Conservation (phyloP, 2,113 vertebrate species). For the Syngnathoides biaculeatus region DNA sequence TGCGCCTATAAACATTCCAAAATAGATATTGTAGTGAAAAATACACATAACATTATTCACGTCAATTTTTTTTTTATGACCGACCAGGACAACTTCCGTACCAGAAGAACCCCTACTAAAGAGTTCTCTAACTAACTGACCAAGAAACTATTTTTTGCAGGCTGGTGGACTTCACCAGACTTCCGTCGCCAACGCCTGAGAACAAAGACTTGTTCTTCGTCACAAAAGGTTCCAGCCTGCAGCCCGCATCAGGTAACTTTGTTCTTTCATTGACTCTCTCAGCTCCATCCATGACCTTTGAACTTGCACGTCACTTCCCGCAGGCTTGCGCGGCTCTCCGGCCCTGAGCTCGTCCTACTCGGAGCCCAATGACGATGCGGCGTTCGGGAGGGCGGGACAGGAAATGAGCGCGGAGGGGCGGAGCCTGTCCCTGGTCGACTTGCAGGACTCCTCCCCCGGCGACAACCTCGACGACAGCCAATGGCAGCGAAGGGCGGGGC, state of each 20-base stretch:
- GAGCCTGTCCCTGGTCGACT: conserved; percentile 94
- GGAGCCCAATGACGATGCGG: conserved; percentile 85
- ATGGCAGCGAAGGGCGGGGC: conserved; percentile 77
- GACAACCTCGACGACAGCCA: conserved; percentile 80
- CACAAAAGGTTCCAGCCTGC: conserved; percentile 90
- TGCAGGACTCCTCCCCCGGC: conserved; percentile 80
- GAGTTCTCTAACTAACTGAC: no score
- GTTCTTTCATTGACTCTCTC: neutral
- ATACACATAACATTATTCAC: no score
- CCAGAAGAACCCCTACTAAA: no score
- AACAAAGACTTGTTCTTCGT: conserved; percentile 99
- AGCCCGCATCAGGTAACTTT: conserved; percentile 73
- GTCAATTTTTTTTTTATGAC: no score
- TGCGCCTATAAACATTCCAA: no score
- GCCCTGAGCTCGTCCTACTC: conserved; percentile 96
- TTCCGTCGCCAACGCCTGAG: conserved; percentile 97
- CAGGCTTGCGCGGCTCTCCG: conserved; percentile 75
- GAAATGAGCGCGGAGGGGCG: conserved; percentile 89
- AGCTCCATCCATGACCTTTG: neutral
- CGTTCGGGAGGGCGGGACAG: conserved; percentile 37
- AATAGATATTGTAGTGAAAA: no score
- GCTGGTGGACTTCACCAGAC: conserved; percentile 96
- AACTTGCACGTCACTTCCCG: conserved; percentile 20
- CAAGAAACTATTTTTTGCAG: conserved; percentile 56
- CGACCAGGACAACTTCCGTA: no score